Evolutionary conservation across 2,113 vertebrate species (phyloP).

Genomic region (Cacatua alba): DNA sequence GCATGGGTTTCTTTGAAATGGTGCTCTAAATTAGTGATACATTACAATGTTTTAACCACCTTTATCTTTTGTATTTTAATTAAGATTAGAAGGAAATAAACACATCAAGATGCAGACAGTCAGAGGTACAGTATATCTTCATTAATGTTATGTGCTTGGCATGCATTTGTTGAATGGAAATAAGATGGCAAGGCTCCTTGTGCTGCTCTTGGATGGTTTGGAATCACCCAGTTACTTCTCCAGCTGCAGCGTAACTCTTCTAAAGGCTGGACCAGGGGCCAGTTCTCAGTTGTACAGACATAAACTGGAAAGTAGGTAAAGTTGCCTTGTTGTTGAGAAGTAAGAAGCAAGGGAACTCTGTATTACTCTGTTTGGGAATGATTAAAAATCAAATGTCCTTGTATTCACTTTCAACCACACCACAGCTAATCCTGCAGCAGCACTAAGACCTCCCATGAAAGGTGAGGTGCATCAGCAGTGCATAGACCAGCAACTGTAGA

Average conservation of each 20-base stretch:
- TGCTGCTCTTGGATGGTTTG: neutral
- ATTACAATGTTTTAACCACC: neutral
- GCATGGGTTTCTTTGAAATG: neutral
- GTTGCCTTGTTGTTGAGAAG: neutral
- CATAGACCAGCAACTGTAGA: neutral
- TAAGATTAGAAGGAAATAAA: slow-evolving; percentile 75
- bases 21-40: neutral
- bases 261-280: neutral
- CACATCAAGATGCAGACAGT: slow-evolving; percentile 19
- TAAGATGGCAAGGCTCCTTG: neutral
- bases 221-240: neutral
- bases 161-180: neutral
- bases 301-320: neutral
- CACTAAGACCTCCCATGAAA: neutral
- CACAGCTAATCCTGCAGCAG: neutral
- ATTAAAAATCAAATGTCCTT: neutral
- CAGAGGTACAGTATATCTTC: slow-evolving; percentile 71
- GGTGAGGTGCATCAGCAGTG: neutral
- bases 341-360: neutral
- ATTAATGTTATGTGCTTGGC: neutral
- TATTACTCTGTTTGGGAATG: neutral
- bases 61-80: slow-evolving; percentile 64
- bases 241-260: neutral
- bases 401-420: neutral
- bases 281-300: neutral